Evolutionary conservation across 1,140 invertebrate genomes (phyloP).

Genomic region (Drosophila pseudoobscura): DNA sequence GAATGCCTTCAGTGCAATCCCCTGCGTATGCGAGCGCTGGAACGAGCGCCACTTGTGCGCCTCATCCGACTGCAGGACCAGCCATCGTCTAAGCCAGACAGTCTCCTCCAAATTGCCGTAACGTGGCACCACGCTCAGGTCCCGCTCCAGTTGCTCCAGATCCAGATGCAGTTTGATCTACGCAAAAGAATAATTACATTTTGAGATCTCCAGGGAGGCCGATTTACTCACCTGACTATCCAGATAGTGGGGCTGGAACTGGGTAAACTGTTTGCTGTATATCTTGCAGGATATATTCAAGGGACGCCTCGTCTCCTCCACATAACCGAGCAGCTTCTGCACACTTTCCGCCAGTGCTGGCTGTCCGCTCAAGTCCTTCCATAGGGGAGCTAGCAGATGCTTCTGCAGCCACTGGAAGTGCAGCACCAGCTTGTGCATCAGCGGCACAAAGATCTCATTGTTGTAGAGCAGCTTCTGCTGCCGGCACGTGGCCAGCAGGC

Average conservation of each 20-base stretch:
- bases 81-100: conserved; percentile 48
- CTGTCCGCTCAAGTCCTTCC: conserved; percentile 1
- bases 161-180: conserved; percentile 36
- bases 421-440: conserved; percentile 77
- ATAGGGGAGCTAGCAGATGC: conserved; percentile 45
- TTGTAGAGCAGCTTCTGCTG: conserved; percentile 55
- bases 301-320: conserved; percentile 59
- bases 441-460: conserved; percentile 57
- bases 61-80: conserved; percentile 49
- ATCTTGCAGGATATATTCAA: conserved; percentile 69
- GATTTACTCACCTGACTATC: conserved; percentile 62
- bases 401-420: conserved; percentile 82
- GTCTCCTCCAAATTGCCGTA: conserved; percentile 58
- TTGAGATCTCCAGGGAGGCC: neutral
- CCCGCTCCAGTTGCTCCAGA: conserved; percentile 32
- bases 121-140: conserved; percentile 49
- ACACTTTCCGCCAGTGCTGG: conserved; percentile 5
- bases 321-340: conserved; percentile 44
- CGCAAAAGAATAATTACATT: neutral
- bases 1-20: conserved; percentile 48
- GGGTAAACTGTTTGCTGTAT: conserved; percentile 69
- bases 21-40: conserved; percentile 18
- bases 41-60: conserved; percentile 56
- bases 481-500: conserved; percentile 51
- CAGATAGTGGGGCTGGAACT: conserved; percentile 71